Percentiles rank a stretch among this genome's conserved stretches.
Evolutionary conservation across 2,888 invertebrate species (phyloP).

Genomic region (Cacoxenus indagator): DNA sequence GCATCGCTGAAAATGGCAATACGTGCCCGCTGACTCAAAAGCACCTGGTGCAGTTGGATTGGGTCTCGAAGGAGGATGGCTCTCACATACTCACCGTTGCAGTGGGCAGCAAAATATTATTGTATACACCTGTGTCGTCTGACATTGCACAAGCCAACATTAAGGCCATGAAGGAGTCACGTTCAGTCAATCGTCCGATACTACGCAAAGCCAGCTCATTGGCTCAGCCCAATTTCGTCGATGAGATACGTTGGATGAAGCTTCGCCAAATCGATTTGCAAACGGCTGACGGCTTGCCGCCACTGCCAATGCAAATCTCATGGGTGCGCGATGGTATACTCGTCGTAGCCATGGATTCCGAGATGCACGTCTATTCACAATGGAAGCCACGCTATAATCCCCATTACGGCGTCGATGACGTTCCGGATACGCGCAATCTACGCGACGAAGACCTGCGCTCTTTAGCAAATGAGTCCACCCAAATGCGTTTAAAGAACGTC

Average conservation of each 20-base stretch:
- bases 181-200: conserved; percentile 86
- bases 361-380: conserved; percentile 99
- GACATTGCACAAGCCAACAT: conserved; percentile 95
- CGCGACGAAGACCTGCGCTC: conserved; percentile 79
- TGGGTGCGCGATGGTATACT: conserved; percentile 99
- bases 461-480: conserved; percentile 78
- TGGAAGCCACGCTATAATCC: conserved; percentile 81
- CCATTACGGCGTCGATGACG: conserved; percentile 76
- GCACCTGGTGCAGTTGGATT: conserved; percentile 95
- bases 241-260: conserved; percentile 98
- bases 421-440: conserved; percentile 80
- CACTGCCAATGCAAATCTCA: conserved; percentile 97
- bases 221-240: conserved; percentile 89
- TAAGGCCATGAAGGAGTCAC: conserved; percentile 90
- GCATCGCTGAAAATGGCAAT: conserved; percentile 92
- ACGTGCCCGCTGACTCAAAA: conserved; percentile 92
- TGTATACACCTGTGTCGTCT: conserved; percentile 94
- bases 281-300: conserved; percentile 96
- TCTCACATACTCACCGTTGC: conserved; percentile 97
- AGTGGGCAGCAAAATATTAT: conserved; percentile 91
- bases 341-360: conserved; percentile 99
- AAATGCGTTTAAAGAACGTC: conserved; percentile 78
- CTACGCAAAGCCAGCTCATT: conserved; percentile 92
- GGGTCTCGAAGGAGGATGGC: conserved; percentile 99
- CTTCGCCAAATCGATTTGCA: conserved; percentile 89